Percentiles rank a stretch among this genome's conserved stretches.
Evolutionary conservation across 2,113 vertebrate genomes (phyloP).

Genomic region (Baryphthengus martii): DNA sequence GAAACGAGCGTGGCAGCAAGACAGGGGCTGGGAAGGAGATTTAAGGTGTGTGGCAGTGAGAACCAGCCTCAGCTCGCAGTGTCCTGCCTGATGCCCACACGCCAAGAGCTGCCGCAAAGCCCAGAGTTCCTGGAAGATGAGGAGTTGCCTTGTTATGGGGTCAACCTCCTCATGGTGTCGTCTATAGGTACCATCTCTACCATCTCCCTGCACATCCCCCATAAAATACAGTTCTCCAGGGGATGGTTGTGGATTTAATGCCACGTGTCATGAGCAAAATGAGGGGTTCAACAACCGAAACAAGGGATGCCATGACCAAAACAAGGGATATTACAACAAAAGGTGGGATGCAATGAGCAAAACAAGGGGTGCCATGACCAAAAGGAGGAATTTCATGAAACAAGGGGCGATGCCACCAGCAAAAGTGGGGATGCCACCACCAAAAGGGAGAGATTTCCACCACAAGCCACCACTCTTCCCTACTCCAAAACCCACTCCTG

Average conservation of each 20-base stretch:
- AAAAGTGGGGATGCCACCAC: not conserved
- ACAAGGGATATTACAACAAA: not conserved
- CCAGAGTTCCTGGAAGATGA: not conserved
- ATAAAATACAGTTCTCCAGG: not conserved
- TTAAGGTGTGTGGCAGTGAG: not conserved
- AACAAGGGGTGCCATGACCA: too few relatives aligned
- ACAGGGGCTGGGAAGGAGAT: not conserved
- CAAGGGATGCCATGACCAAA: not conserved
- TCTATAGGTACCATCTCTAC: not conserved
- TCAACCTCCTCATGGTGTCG: not conserved
- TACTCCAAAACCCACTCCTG: rapidly evolving
- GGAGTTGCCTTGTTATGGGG: not conserved
- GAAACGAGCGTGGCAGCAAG: rapidly evolving
- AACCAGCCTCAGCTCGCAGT: too few relatives aligned
- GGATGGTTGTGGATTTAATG: not conserved
- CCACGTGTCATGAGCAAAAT: too few relatives aligned
- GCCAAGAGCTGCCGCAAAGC: not conserved
- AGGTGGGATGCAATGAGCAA: not conserved
- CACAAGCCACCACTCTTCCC: not conserved
- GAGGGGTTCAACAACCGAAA: too few relatives aligned
- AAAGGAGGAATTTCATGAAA: not conserved
- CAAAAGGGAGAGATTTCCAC: not conserved
- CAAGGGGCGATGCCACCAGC: too few relatives aligned
- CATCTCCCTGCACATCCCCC: not conserved
- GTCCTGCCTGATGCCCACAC: rapidly evolving